phyloP scores from a whole-genome alignment of 37 sponge, comb jelly and placozoan genomes.

The Cladorhizidae sp. region DNA sequence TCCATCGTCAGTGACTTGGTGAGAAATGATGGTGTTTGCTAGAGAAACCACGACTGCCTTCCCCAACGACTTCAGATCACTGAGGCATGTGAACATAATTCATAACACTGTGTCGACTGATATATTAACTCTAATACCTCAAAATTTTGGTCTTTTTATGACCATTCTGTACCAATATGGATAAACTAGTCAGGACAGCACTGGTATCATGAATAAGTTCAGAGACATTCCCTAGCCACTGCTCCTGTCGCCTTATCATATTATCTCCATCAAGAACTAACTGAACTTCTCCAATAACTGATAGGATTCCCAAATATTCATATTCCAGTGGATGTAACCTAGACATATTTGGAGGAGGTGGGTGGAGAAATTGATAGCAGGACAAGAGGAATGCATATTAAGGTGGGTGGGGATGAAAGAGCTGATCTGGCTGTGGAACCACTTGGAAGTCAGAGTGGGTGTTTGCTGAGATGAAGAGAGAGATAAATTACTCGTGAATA shows the following conservation, averaged over 20 bases:
- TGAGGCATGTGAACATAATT: neutral
- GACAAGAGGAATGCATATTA: neutral
- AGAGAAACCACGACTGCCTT: constrained; percentile 44
- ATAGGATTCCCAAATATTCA: constrained; percentile 14
- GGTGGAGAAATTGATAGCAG: neutral
- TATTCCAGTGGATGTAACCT: neutral
- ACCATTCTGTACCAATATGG: neutral
- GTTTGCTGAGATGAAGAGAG: no score
- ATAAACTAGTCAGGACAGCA: constrained; percentile 15
- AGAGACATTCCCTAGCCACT: constrained; percentile 7
- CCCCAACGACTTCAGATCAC: neutral
- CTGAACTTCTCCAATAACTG: constrained; percentile 27
- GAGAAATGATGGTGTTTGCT: constrained; percentile 20
- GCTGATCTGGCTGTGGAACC: neutral
- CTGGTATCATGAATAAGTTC: neutral
- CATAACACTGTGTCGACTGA: neutral
- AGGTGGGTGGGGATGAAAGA: neutral
- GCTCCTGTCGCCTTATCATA: no score
- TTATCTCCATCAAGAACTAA: neutral
- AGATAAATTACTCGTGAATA: no score
- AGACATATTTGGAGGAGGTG: neutral
- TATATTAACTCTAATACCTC: neutral
- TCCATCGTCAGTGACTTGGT: neutral
- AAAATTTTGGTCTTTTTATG: neutral
- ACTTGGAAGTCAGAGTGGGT: no score